Evolutionary conservation across 2,797 vertebrate species (phyloP).

Genomic region (Hoplostethus mediterraneus): DNA sequence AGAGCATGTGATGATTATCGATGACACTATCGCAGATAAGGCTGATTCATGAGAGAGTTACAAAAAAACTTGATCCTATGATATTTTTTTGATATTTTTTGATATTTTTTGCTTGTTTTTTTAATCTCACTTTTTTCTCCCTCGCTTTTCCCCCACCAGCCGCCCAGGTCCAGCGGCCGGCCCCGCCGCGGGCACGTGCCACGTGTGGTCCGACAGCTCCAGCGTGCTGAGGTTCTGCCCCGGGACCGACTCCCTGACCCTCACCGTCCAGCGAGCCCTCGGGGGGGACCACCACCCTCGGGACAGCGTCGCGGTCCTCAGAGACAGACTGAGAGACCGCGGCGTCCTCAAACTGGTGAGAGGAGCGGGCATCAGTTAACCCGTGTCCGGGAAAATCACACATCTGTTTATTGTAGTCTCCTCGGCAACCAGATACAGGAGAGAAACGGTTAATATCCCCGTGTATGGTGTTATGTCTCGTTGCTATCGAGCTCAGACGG

Average conservation of each 20-base stretch:
- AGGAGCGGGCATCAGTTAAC: constrained; percentile 2
- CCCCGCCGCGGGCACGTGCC: constrained; percentile 76
- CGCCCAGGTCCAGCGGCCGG: constrained; percentile 64
- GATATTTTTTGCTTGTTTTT: too few species aligned
- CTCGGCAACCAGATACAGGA: background rate
- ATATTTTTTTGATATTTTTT: background rate
- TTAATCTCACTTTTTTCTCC: background rate
- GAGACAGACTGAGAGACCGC: constrained; percentile 83
- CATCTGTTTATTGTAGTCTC: background rate
- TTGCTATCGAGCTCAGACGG: constrained; percentile 21
- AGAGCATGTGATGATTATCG: background rate
- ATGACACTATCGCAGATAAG: background rate
- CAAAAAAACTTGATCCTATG: background rate
- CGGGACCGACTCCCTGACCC: constrained; percentile 73
- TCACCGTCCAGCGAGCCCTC: constrained; percentile 79
- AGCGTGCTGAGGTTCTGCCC: constrained; percentile 81
- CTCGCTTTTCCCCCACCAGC: constrained; percentile 63
- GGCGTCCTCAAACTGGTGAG: constrained; percentile 83
- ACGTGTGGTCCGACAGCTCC: constrained; percentile 78
- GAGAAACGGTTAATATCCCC: constrained; percentile 6
- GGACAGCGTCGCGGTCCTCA: constrained; percentile 81
- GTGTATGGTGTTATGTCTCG: background rate
- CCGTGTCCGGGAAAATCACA: background rate
- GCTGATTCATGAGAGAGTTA: background rate
- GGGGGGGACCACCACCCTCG: constrained; percentile 64